Evolutionary conservation across 2,888 invertebrate species (phyloP).

Genomic region (Tanypteryx hageni): DNA sequence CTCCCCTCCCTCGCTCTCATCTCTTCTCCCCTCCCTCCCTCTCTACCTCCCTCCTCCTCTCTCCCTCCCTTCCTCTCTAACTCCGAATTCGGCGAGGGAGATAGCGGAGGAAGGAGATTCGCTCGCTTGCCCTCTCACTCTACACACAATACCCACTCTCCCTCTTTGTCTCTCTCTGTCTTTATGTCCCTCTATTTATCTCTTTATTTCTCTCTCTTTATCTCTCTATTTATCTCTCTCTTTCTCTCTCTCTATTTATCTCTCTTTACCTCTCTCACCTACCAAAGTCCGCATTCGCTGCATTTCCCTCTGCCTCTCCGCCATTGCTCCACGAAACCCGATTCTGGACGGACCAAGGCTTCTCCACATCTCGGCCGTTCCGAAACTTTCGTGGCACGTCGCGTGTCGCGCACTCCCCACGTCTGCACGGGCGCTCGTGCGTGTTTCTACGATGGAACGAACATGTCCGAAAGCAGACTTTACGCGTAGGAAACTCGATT

Average conservation of each 20-base stretch:
- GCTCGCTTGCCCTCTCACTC: background rate
- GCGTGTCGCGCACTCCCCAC: background rate
- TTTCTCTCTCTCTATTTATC: background rate
- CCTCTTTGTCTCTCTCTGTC: too few species aligned
- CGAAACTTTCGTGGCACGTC: background rate
- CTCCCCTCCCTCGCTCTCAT: background rate
- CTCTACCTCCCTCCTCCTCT: background rate
- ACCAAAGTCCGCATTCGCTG: background rate
- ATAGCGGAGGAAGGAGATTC: background rate
- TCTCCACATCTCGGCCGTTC: background rate
- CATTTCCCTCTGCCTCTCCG: background rate
- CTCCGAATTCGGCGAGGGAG: background rate
- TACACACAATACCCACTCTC: too few species aligned
- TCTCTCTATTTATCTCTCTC: background rate
- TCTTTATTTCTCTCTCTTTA: slow-evolving; percentile 1
- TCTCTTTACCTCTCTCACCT: background rate
- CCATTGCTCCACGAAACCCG: background rate
- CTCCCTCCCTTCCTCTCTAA: background rate
- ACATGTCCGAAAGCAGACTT: background rate
- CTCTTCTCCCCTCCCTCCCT: background rate
- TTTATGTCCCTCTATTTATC: too few species aligned
- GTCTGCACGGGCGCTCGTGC: background rate
- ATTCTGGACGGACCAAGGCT: background rate
- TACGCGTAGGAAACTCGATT: background rate
- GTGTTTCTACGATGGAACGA: background rate